Base-by-base conservation (phyloP, 2,113 vertebrate species). In the Aspidoscelis tigris region DNA sequence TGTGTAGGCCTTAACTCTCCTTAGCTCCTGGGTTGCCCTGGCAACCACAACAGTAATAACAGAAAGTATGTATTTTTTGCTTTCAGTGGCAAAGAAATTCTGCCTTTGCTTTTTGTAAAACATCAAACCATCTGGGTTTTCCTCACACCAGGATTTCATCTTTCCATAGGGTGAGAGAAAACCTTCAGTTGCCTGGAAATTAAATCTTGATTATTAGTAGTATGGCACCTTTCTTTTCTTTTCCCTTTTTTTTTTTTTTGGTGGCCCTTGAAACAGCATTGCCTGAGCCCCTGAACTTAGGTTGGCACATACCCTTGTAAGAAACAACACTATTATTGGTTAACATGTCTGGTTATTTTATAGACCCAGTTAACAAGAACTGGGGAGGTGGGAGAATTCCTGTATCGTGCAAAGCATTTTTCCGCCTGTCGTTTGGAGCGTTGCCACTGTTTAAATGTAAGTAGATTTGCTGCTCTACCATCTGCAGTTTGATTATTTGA, bases 401-500 rank as follows among this genome's bases (percentile, higher is more conserved):
- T 91, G 18, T 86, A 82, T 78, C 89, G 88, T 91, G 89, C 83
- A 91, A 91, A 92, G 71, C 74, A 90, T 86, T 22, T 83, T 86
- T 87, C 44, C 76, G 55, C 24, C 76, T 81, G 41, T 85, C 86
- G 81, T 90, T 89, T 96, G 95, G 93, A 93, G 83, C 73, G 83
- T 84, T 90, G 94, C 95, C 95, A 95, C 93, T 93, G 91, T 94
- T 95, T 95, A 95, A 94, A 94, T 95, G 91, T 89, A 93, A 96
- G 95, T 93, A 74, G 86, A 94, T 95, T 95, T 93, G 93, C 93
- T 95, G 89, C 95, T 84, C 92, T 89, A 88, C 93, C 93, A 96
- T 95, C 94, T 95, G 96, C 92, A 95, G 93, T 95, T 95, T 96
- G 96, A 95, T 96, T 96, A 94, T 96, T 96, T 96, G 95, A 95